Conservation (phyloP, 2,113 vertebrate species). For the Lophotis ruficrista region DNA sequence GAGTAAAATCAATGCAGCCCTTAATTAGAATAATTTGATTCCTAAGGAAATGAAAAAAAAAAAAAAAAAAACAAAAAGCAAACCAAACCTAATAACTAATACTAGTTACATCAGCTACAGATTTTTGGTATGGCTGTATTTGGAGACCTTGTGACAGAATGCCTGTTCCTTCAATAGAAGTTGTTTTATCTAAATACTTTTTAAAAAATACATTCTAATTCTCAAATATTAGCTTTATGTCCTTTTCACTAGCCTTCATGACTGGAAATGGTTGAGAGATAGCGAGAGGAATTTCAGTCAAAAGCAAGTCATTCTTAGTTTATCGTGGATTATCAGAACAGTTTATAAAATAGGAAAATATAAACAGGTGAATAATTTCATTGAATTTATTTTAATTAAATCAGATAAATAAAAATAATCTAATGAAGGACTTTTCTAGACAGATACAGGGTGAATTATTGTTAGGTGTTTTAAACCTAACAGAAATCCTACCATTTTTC, state of each 20-base stretch:
- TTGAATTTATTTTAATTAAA: not conserved
- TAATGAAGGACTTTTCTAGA: not conserved
- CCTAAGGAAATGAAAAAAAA: not conserved
- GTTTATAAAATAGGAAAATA: not conserved
- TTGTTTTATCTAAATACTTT: not conserved
- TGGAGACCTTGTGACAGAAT: not conserved
- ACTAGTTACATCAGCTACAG: not conserved
- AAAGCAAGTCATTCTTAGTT: not conserved
- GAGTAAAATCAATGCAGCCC: not conserved
- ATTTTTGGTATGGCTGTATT: not conserved
- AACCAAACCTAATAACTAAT: not conserved
- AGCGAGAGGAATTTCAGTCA: not conserved
- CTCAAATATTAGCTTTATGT: not conserved
- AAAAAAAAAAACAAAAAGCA: not conserved
- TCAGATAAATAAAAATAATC: not conserved
- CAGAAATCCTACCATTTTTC: not conserved
- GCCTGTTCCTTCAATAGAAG: not conserved
- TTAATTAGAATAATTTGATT: not conserved
- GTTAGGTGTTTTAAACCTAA: not conserved
- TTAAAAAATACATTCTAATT: not conserved
- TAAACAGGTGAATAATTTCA: not conserved
- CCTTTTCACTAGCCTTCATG: not conserved
- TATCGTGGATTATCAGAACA: not conserved
- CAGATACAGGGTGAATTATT: not conserved
- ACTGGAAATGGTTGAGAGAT: not conserved